Percentiles rank a stretch among this genome's conserved stretches.
These are phyloP conservation scores for Baccha elongata DNA, from an alignment of 2,888 invertebrate genomes.

Conservation along the genomic window DNA sequence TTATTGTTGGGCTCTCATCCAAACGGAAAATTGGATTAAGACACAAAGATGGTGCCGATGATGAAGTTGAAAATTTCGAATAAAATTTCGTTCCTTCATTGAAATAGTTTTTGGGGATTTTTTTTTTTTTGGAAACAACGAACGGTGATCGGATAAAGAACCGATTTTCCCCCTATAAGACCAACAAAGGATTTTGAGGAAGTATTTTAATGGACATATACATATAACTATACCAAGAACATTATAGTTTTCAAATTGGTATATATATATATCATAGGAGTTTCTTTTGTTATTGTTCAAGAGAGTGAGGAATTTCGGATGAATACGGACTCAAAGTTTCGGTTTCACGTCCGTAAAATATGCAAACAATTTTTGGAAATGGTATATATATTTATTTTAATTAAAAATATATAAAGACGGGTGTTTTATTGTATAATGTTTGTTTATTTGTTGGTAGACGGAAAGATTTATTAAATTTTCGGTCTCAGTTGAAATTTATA, in stretches of 20 bases:
- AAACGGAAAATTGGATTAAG: slow-evolving; percentile 71
- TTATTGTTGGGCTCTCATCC: slow-evolving; percentile 64
- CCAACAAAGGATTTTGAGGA: slow-evolving; percentile 4
- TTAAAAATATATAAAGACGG: slow-evolving; percentile 47
- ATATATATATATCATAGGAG: neutral
- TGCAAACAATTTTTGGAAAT: slow-evolving; percentile 61
- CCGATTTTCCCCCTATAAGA: neutral
- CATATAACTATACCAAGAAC: neutral
- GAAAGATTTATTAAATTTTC: slow-evolving; percentile 21
- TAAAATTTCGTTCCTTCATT: slow-evolving; percentile 24
- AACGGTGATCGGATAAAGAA: slow-evolving; percentile 5
- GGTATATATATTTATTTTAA: slow-evolving; percentile 52
- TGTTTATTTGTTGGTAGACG: neutral
- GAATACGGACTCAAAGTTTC: slow-evolving; percentile 16
- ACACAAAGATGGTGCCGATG: slow-evolving; percentile 69
- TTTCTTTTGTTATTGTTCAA: neutral
- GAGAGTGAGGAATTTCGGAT: neutral
- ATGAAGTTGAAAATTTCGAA: slow-evolving; percentile 59
- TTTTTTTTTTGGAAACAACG: neutral
- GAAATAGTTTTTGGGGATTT: slow-evolving; percentile 24
- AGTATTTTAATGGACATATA: slow-evolving; percentile 7
- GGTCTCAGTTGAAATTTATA: slow-evolving; percentile 19
- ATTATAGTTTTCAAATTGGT: slow-evolving; percentile 18
- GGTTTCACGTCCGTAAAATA: slow-evolving; percentile 55
- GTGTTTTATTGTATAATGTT: slow-evolving; percentile 17